Evolutionary conservation across 2,797 vertebrate genomes (phyloP), one percentile per base, ranked within the genome.

Genomic region (Cryptoprocta ferox): DNA sequence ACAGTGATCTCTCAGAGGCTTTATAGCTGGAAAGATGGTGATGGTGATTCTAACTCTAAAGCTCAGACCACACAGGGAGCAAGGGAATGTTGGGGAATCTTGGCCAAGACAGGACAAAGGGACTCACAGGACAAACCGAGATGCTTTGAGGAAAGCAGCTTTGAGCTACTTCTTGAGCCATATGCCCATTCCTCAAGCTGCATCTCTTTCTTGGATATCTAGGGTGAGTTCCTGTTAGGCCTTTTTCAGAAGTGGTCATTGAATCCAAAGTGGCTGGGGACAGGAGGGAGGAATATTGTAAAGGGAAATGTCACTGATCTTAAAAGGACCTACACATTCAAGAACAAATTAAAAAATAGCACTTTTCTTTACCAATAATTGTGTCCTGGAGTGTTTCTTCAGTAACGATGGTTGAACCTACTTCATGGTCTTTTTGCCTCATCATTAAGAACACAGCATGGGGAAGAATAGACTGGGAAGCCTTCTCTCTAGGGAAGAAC

Each of bases 301-400:
- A 96, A 91, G 80, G 59, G 83, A 97, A 86, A 53, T 71, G 48
- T 95, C 93, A 71, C 59, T 95, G 56, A 97, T 96, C 78, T 97
- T 96, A 85, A 96, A 86, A 96, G 61, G 66, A 97, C 61, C 78
- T 78, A 95, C 85, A 96, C 92, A 95, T 94, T 95, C 94, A 96
- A 96, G 88, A 95, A 92, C 86, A 93, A 97, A 98, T 98, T 75
- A 98, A 98, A 97, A 97, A 83, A 92, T 48, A 95, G 56, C 94
- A 98, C 90, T 95, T 97, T 97, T 97, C 81, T 88, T 96, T 93
- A 97, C 90, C 95, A 97, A 94, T 81, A 95, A 70, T 89, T 95
- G 97, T 95, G 96, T 98, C 92, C 61, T 90, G 80, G 93, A 95
- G 95, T 98, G 56, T 95, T 97, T 96, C 93, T 95, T 95, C 71